Base-by-base conservation (phyloP, 2,797 vertebrate species). In the Sylvilagus floridanus region DNA sequence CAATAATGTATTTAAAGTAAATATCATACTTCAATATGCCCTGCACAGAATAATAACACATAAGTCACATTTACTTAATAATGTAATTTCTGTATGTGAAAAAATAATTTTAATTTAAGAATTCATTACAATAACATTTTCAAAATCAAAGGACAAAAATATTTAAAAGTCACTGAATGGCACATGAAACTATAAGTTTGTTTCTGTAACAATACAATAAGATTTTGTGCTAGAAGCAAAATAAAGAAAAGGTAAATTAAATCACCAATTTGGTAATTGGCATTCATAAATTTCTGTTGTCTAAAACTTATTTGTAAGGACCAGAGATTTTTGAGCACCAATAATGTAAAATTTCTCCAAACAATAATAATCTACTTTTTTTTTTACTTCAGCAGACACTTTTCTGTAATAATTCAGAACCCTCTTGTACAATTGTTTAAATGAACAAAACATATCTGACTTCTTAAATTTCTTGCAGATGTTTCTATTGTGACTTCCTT, bases 141-240 rank as follows among this genome's bases (percentile, higher is more conserved):
- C 5, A 54, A 87, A 91, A 77, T 3, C 8, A 14, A 62, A 88
- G 57, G 14, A 30, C 5, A 37, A 93, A 71, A 91, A 19, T 4
- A n/a, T 62, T 57, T 52, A 66, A 10, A 32, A 92, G 82, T 69
- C 12, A 71, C 11, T 60, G 57, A 52, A 68, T 76, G 16, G 9
- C 13, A 28, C 35, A 32, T n/a, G 50, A 65, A 4, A 60, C 5
- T 28, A 79, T 69, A 1, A 65, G 82, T 47, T 63, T 57, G 30
- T 52, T 66, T 82, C 28, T 72, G 12, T 60, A 92, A 14, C 26
- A 62, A 12, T 65, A 24, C 19, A 78, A 17, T 4, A 1, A 79
- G 17, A 81, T 79, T 95, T 84, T 89, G 21, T 32, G 37, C 22
- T 63, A 13, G 17, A 63, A 78, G 90, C 28, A 94, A 37, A 65